Conservation (phyloP, 1,140 invertebrate species). For the Pseudoatta argentina region DNA sequence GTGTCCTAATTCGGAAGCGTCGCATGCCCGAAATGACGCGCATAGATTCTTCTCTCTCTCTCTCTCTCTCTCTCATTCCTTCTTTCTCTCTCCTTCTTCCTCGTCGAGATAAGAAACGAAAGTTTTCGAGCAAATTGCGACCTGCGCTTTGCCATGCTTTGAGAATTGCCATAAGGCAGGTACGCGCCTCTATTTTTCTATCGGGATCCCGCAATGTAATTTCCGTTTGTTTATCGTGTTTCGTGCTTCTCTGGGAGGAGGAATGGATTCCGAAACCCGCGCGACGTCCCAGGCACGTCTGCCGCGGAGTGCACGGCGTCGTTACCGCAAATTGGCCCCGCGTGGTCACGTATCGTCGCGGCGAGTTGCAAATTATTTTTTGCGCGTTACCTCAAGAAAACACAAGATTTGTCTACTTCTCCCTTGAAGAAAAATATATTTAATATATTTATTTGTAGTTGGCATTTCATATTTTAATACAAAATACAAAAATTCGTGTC, state of each 20-base stretch:
- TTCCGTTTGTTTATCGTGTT: conserved; percentile 65
- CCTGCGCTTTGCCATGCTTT: conserved; percentile 9
- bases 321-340: conserved; percentile 55
- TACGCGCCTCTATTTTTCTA: conserved; percentile 58
- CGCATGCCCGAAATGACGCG: conserved; percentile 47
- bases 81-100: neutral
- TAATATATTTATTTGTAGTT: neutral
- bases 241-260: conserved; percentile 46
- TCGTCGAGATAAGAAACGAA: conserved; percentile 33
- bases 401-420: neutral
- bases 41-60: conserved; percentile 30
- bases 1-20: conserved; percentile 52
- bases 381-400: conserved; percentile 22
- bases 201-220: conserved; percentile 48
- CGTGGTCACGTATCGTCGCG: conserved; percentile 54
- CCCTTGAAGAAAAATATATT: neutral
- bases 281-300: conserved; percentile 56
- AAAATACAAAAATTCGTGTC: neutral
- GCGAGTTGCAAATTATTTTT: conserved; percentile 55
- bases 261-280: conserved; percentile 51
- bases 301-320: conserved; percentile 26
- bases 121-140: conserved; percentile 43
- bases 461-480: neutral
- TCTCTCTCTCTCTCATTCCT: neutral
- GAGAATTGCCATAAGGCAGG: conserved; percentile 31